A percentile compares a stretch with the other conserved stretches of the same genome.
Conservation (phyloP, 2,888 invertebrate genomes). For the Pilophorus perplexus region DNA sequence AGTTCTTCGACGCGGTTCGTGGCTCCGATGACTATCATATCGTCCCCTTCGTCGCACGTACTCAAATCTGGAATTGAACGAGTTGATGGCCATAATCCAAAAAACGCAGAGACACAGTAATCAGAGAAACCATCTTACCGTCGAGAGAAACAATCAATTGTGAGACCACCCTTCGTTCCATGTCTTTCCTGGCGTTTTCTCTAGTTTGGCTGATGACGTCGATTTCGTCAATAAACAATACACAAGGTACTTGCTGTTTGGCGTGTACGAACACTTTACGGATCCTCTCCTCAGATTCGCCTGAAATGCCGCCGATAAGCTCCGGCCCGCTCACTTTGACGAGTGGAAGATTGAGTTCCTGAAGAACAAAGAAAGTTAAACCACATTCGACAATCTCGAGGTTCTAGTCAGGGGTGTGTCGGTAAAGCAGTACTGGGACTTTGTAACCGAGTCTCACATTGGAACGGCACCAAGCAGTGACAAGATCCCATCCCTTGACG, state of each 20-base stretch:
- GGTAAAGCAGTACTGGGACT: neutral
- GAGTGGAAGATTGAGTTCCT: constrained; percentile 80
- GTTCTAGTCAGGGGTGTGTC: neutral
- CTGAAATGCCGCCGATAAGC: constrained; percentile 89
- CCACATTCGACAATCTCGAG: neutral
- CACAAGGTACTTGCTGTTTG: constrained; percentile 67
- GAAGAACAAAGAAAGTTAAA: constrained; percentile 39
- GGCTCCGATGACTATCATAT: constrained; percentile 87
- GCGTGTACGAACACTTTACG: constrained; percentile 88
- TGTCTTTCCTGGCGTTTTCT: constrained; percentile 86
- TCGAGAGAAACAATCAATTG: constrained; percentile 88
- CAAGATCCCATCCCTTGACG: too few species aligned
- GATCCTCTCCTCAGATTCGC: constrained; percentile 92
- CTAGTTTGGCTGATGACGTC: constrained; percentile 93
- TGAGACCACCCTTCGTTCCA: constrained; percentile 93
- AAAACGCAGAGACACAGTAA: too few species aligned
- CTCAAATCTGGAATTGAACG: constrained; percentile 28
- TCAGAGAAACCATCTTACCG: too few species aligned
- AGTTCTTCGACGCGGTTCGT: constrained; percentile 90
- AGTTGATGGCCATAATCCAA: too few species aligned
- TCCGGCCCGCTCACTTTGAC: constrained; percentile 89
- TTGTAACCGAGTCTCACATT: too few species aligned
- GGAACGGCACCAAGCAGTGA: too few species aligned
- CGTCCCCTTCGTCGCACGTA: constrained; percentile 56
- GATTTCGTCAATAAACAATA: constrained; percentile 94